Base-by-base conservation (phyloP, 2,113 vertebrate species). In the Apaloderma vittatum region DNA sequence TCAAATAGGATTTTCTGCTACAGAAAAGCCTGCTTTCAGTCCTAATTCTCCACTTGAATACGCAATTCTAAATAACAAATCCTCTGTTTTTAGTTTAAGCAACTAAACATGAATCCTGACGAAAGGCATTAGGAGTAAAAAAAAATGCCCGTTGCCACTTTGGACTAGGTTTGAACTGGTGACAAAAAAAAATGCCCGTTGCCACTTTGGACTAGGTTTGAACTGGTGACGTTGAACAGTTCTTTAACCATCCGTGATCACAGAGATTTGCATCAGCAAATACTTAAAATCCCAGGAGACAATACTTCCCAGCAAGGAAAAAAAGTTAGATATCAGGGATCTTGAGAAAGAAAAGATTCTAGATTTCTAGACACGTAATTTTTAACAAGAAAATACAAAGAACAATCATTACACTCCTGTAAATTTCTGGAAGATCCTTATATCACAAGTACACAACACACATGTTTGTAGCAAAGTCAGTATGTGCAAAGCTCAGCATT, bases 191-290 rank as follows among this genome's bases (percentile, higher is more conserved):
- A 83, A 79, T 40, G 57, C 5, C 46, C 26, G 18, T 73, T 93
- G 76, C 27, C n/a, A 49, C 81, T 87, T 27, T 58, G 43, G 76
- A 55, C 55, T 81, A 59, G 43, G 86, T 93, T 77, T 86, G 67
- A 86, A 73, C 21, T 18, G 67, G 55, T 52, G 67, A 90, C 32
- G 61, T 16, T 86, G 4, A 3, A 16, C 62, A 73, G 59, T 55
- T 88, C 74, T 79, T 92, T n/a, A 84, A 21, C 51, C 51, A 16
- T 27, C 49, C 78, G 11, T 77, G 74, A 88, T 80, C 32, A 68
- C 26, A 83, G 54, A 90, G 29, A 80, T 72, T 75, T 89, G 19
- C 36, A 95, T 82, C 18, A 88, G 77, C 74, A 91, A 76, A 83
- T 82, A 57, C 30, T 85, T 87, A 80, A 80, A 90, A 88, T 75